Percentiles rank a stretch among this genome's conserved stretches.
Conservation (phyloP, 2,113 vertebrate species). For the Eurystomus gularis region DNA sequence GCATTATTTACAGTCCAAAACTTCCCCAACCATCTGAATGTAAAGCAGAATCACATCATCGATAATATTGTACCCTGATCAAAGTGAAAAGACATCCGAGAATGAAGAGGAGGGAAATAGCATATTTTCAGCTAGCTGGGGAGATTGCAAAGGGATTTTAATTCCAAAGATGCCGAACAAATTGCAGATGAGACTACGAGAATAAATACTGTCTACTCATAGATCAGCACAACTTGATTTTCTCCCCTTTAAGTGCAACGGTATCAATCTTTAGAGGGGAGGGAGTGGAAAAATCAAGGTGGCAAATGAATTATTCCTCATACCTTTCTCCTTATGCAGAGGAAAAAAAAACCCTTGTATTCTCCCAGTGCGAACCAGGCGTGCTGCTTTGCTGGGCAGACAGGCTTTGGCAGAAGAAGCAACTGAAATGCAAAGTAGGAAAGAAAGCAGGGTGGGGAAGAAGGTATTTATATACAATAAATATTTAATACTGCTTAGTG, state of each 20-base stretch:
- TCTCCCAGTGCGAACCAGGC: neutral
- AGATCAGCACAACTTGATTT: slow-evolving; percentile 36
- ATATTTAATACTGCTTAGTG: neutral
- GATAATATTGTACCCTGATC: neutral
- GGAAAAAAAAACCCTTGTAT: neutral
- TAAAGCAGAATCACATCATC: slow-evolving; percentile 1
- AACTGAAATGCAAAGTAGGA: neutral
- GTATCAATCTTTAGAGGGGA: neutral
- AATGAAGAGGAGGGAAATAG: neutral
- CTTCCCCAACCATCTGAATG: slow-evolving; percentile 38
- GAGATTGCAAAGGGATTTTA: slow-evolving; percentile 25
- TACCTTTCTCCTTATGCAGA: neutral
- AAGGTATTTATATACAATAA: neutral
- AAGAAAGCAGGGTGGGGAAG: neutral
- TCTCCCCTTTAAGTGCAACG: neutral
- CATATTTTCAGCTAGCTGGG: neutral
- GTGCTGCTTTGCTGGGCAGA: neutral
- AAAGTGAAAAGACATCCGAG: neutral
- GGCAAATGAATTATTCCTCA: neutral
- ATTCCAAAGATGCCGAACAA: slow-evolving; percentile 23
- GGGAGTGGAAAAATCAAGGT: neutral
- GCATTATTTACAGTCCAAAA: slow-evolving; percentile 50
- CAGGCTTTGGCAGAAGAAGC: neutral
- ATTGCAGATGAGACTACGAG: slow-evolving; percentile 11
- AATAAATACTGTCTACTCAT: neutral